Conservation (phyloP, 2,797 vertebrate genomes). For the Taenioides sp. region DNA sequence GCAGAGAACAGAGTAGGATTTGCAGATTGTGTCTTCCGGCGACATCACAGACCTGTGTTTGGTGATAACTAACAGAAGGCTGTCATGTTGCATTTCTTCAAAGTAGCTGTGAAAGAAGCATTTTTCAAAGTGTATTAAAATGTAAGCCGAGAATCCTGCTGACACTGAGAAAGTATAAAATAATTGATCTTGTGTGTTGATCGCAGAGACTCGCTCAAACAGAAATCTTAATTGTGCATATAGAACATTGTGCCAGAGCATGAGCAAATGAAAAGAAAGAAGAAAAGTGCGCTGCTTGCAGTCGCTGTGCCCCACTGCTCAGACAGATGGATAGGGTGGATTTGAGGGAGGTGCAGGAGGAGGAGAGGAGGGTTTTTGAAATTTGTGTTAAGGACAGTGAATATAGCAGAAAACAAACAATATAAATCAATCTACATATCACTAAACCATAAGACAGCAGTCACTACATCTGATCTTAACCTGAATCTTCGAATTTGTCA, state of each 20-base stretch:
- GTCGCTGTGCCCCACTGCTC: constrained; percentile 60
- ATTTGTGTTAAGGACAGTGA: no score
- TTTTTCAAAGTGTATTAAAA: not conserved
- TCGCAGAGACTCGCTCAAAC: constrained; percentile 35
- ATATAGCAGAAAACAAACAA: no score
- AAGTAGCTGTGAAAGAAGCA: not conserved
- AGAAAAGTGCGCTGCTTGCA: constrained; percentile 67
- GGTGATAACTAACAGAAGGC: constrained; percentile 1
- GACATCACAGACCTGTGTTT: not conserved
- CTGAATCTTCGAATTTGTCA: no score
- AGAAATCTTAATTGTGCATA: constrained; percentile 27
- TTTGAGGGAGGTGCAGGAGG: constrained; percentile 44
- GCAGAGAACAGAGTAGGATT: not conserved
- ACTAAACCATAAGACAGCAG: no score
- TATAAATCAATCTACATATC: no score
- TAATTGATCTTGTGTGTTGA: constrained; percentile 40
- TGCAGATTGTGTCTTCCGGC: not conserved
- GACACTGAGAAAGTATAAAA: constrained; percentile 7
- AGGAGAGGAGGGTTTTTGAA: constrained; percentile 25
- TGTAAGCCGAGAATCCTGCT: constrained; percentile 21
- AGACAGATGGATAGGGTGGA: constrained; percentile 69
- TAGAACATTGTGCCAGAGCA: constrained; percentile 48
- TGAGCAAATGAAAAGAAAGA: constrained; percentile 35
- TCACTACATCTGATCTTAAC: no score
- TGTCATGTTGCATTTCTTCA: constrained; percentile 4